Evolutionary conservation across 2,888 invertebrate species (phyloP).

Genomic region (Celastrina argiolus): DNA sequence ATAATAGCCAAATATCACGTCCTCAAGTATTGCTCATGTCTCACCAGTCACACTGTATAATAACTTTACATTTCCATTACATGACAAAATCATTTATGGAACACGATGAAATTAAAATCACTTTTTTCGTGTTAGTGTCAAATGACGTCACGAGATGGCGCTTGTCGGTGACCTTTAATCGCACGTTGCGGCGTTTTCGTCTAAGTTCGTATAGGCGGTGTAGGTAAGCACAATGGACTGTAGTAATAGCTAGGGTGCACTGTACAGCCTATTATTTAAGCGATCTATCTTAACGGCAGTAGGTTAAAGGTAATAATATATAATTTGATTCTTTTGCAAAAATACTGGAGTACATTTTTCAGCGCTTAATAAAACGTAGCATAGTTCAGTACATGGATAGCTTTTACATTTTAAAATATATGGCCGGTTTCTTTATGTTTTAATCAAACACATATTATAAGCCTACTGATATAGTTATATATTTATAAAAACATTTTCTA

Average conservation of each 20-base stretch:
- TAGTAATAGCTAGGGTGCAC: slow-evolving; percentile 2
- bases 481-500: slow-evolving; percentile 49
- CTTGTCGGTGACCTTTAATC: not conserved
- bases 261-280: slow-evolving; percentile 23
- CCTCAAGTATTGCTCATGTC: too few relatives aligned
- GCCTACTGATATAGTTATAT: slow-evolving; percentile 61
- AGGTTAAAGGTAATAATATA: slow-evolving; percentile 31
- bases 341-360: slow-evolving; percentile 54
- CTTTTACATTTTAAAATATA: slow-evolving; percentile 42
- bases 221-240: slow-evolving; percentile 1
- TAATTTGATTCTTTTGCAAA: slow-evolving; percentile 53
- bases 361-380: slow-evolving; percentile 52
- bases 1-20: too few relatives aligned
- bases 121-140: not conserved
- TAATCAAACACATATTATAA: slow-evolving; percentile 40
- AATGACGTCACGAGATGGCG: not conserved
- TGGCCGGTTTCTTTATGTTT: slow-evolving; percentile 68
- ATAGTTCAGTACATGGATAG: slow-evolving; percentile 54
- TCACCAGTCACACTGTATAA: too few relatives aligned
- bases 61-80: too few relatives aligned
- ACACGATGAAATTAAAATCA: too few relatives aligned
- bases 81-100: too few relatives aligned
- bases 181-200: not conserved
- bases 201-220: not conserved
- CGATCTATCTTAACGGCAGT: slow-evolving; percentile 34